These are phyloP conservation scores for Heterodera schachtii DNA, from an alignment of 1,140 invertebrate genomes.

Conservation along the genomic window DNA sequence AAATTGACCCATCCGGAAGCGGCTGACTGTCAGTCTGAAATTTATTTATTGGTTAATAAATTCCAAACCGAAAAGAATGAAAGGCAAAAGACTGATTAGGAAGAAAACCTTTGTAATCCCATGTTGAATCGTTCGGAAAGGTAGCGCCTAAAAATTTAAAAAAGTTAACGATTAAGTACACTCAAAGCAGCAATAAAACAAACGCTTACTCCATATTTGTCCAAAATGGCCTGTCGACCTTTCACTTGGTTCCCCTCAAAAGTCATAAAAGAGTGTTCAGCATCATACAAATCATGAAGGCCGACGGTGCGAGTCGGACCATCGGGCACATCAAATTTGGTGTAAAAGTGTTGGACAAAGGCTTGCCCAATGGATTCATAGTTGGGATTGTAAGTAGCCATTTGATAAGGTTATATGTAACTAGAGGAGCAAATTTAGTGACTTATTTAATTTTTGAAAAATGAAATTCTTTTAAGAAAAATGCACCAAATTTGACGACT, in stretches of 20 bases:
- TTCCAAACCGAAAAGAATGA: no score
- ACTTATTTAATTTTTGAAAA: no score
- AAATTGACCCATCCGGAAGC: constrained; percentile 61
- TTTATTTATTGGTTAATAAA: background rate
- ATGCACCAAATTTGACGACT: no score
- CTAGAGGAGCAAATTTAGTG: no score
- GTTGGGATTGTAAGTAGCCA: constrained; percentile 13
- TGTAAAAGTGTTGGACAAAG: constrained; percentile 59
- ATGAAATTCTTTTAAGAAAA: no score
- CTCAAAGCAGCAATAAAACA: no score
- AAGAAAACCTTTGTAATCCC: constrained; percentile 57
- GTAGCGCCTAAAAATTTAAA: constrained; percentile 51
- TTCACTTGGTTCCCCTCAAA: constrained; percentile 62
- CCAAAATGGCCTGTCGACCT: constrained; percentile 57
- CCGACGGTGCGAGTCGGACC: constrained; percentile 41
- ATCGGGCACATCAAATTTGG: constrained; percentile 62
- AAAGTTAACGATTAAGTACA: background rate
- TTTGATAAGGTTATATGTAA: background rate
- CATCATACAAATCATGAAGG: constrained; percentile 57
- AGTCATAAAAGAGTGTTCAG: constrained; percentile 63
- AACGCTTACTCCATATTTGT: constrained; percentile 58
- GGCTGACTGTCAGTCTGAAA: constrained; percentile 58
- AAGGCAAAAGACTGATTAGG: no score
- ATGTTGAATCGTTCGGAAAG: constrained; percentile 59
- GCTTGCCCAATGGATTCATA: constrained; percentile 23